Percentiles rank a stretch among this genome's conserved stretches.
Conservation (phyloP, 2,888 invertebrate genomes). For the Patella depressa region DNA sequence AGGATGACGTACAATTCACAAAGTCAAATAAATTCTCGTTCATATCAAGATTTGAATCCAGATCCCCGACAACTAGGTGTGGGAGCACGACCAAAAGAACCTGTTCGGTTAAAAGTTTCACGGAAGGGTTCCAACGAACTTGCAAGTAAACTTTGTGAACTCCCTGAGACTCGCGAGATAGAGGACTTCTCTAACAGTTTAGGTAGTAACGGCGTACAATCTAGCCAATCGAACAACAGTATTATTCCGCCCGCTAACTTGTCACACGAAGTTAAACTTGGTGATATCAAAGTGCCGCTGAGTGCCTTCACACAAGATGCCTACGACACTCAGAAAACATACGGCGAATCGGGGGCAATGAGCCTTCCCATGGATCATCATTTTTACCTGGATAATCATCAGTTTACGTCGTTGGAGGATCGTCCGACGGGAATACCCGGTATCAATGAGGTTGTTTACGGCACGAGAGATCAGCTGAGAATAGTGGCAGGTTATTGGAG, state of each 20-base stretch:
- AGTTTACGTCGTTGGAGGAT: conserved; percentile 41
- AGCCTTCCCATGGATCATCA: conserved; percentile 44
- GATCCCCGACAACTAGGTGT: not conserved
- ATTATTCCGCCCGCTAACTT: not conserved
- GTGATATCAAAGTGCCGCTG: not conserved
- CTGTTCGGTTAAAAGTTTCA: conserved; percentile 6
- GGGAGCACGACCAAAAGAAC: not conserved
- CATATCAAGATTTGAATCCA: no score
- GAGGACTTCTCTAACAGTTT: not conserved
- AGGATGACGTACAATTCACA: not conserved
- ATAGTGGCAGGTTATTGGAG: conserved; percentile 45
- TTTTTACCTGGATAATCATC: conserved; percentile 25
- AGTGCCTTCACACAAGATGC: conserved; percentile 18
- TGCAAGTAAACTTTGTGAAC: not conserved
- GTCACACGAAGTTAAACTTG: not conserved
- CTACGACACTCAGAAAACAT: conserved; percentile 32
- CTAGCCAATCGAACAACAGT: not conserved
- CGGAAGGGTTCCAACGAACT: not conserved
- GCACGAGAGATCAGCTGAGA: conserved; percentile 40
- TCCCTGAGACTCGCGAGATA: not conserved
- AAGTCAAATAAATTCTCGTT: not conserved
- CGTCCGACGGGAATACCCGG: conserved; percentile 38
- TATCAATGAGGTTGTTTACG: conserved; percentile 58
- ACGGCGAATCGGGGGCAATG: conserved; percentile 24
- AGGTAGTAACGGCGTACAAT: not conserved